Evolutionary conservation across 2,797 vertebrate species (phyloP).

Genomic region (Falco columbarius): DNA sequence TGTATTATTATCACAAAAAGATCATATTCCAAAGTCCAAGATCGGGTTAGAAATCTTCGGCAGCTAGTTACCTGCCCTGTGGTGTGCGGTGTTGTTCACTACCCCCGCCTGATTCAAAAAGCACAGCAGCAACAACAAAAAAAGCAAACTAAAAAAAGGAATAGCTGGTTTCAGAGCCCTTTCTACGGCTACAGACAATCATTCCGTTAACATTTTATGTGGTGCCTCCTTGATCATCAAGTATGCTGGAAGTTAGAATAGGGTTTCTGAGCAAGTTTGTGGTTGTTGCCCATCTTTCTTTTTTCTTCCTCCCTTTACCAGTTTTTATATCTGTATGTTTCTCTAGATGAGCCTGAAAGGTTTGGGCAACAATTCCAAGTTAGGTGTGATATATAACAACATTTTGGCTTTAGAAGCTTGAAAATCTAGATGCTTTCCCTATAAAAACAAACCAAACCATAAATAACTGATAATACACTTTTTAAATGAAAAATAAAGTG

Average conservation of each 20-base stretch:
- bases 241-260: not conserved
- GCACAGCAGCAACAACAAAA: no score
- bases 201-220: not conserved
- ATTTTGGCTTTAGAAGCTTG: not conserved
- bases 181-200: not conserved
- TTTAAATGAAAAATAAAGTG: not conserved
- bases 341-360: not conserved
- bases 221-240: not conserved
- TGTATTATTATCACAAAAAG: not conserved
- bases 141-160: not conserved
- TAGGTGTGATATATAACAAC: not conserved
- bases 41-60: not conserved
- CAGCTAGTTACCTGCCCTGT: not conserved
- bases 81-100: rapidly evolving
- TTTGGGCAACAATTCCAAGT: not conserved
- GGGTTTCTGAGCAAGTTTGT: not conserved
- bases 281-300: not conserved
- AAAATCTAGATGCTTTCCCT: not conserved
- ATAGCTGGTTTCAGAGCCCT: not conserved
- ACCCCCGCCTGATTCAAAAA: rapidly evolving
- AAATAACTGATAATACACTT: not conserved
- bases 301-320: not conserved
- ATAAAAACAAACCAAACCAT: not conserved
- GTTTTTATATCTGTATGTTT: not conserved
- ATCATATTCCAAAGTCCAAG: not conserved